Evolutionary conservation across 1,140 invertebrate genomes (phyloP).

Genomic region (Drosophila nikananu): DNA sequence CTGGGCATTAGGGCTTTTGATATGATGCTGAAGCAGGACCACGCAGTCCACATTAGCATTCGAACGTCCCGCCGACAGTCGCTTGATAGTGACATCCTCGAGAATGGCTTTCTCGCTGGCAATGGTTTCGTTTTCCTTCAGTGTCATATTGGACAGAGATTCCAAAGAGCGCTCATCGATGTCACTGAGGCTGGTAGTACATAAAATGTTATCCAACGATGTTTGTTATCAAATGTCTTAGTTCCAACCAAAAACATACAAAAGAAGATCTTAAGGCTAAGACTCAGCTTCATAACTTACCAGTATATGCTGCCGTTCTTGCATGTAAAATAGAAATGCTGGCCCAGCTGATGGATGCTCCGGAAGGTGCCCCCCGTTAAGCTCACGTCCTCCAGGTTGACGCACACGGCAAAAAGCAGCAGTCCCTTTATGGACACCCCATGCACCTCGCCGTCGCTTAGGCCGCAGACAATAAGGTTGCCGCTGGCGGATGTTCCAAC

Average conservation of each 20-base stretch:
- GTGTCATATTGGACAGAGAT: conserved; percentile 37
- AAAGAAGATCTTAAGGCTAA: background rate
- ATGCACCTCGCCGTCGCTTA: conserved; percentile 79
- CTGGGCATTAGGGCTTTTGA: conserved; percentile 20
- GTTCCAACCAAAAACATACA: background rate
- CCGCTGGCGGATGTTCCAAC: conserved; percentile 71
- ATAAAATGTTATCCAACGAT: background rate
- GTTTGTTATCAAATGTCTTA: background rate
- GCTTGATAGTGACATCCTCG: conserved; percentile 63
- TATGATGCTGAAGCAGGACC: conserved; percentile 41
- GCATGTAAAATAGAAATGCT: conserved; percentile 70
- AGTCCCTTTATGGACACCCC: conserved; percentile 77
- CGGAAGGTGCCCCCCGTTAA: conserved; percentile 58
- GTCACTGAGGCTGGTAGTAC: conserved; percentile 58
- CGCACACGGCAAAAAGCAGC: conserved; percentile 69
- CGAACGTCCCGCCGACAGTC: conserved; percentile 40
- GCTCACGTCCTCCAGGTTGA: conserved; percentile 69
- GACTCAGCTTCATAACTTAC: conserved; percentile 27
- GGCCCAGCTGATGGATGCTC: conserved; percentile 62
- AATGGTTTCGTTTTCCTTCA: conserved; percentile 63
- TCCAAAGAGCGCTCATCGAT: conserved; percentile 69
- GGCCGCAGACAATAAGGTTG: conserved; percentile 76
- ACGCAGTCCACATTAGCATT: conserved; percentile 47
- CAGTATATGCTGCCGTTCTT: conserved; percentile 77
- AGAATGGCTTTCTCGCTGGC: conserved; percentile 55